phyloP scores from a whole-genome alignment of 2,113 vertebrate species.

The Diadophis punctatus region DNA sequence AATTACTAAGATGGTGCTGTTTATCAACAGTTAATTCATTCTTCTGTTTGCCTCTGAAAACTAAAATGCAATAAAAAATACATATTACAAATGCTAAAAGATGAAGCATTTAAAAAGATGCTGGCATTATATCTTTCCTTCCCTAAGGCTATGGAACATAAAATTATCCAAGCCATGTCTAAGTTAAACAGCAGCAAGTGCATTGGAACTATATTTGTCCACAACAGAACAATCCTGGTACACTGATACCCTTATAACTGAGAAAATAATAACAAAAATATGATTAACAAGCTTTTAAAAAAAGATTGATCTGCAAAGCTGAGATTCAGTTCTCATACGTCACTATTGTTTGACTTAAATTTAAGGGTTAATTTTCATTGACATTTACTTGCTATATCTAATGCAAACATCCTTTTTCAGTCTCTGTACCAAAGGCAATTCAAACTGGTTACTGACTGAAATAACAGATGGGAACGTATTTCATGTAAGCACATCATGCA shows the following conservation, averaged over 20 bases:
- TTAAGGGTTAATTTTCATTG: slow-evolving; percentile 7
- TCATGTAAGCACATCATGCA: not conserved
- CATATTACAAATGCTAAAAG: not conserved
- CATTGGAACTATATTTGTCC: not conserved
- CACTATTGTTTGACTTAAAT: slow-evolving; percentile 6
- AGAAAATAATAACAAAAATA: not conserved
- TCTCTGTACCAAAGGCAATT: not conserved
- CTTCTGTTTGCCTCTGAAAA: not conserved
- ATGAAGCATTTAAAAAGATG: slow-evolving; percentile 4
- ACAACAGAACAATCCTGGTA: not conserved
- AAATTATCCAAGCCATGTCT: not conserved
- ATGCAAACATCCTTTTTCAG: not conserved
- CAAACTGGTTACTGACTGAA: not conserved
- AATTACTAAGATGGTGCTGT: not conserved
- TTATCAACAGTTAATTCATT: not conserved
- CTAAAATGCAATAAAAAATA: not conserved
- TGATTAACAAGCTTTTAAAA: not conserved
- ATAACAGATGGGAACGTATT: not conserved
- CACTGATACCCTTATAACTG: not conserved
- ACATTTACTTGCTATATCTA: not conserved
- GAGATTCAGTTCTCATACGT: not conserved
- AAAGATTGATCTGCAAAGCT: not conserved
- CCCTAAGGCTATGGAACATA: not conserved
- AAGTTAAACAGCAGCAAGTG: not conserved
- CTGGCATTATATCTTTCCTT: rapidly evolving